phyloP scores from a whole-genome alignment of 2,113 vertebrate species.

The Podarcis cretensis region DNA sequence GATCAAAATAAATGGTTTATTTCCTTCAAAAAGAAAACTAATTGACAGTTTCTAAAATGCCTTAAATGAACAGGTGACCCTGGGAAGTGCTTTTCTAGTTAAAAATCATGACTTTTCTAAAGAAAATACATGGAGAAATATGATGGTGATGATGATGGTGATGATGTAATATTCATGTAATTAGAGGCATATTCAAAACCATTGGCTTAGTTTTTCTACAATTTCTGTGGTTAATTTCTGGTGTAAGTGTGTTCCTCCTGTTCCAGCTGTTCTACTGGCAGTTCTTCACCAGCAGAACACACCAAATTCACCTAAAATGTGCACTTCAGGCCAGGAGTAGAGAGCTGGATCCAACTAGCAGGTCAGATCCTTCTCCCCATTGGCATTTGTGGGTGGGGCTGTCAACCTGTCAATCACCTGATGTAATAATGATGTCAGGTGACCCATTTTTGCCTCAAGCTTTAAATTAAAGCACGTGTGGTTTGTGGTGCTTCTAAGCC shows the following conservation, averaged over 20 bases:
- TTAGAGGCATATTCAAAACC: not conserved
- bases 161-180: not conserved
- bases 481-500: too few species aligned
- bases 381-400: too few species aligned
- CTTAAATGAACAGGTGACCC: not conserved
- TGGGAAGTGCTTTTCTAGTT: not conserved
- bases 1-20: conserved; percentile 48
- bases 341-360: not conserved
- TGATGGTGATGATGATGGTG: too few species aligned
- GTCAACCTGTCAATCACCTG: too few species aligned
- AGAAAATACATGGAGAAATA: not conserved
- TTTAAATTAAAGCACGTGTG: too few species aligned
- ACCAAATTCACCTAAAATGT: too few species aligned
- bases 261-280: not conserved
- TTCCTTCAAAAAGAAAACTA: not conserved
- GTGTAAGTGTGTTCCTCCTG: not conserved
- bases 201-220: not conserved
- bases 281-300: not conserved
- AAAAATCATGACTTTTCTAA: not conserved
- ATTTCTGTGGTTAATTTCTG: not conserved
- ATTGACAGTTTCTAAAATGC: not conserved
- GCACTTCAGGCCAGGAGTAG: not conserved
- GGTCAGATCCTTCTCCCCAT: too few species aligned
- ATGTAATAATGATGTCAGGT: too few species aligned
- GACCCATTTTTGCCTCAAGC: too few species aligned